phyloP scores from a whole-genome alignment of 2,888 invertebrate species.

The Drosophila heteroneura region DNA sequence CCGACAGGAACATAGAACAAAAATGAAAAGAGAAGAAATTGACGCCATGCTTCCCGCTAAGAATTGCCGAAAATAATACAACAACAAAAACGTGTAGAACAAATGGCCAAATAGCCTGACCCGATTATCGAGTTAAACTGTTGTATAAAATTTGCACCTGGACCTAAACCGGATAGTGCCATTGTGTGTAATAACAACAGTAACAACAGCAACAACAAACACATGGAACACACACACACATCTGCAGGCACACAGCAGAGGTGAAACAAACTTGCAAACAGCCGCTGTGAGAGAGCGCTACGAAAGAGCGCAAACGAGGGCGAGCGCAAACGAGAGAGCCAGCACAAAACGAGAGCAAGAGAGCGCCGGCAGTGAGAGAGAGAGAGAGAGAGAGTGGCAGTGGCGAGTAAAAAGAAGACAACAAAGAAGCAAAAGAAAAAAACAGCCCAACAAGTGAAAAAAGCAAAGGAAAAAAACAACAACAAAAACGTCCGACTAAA shows the following conservation, averaged over 20 bases:
- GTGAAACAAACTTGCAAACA: constrained; percentile 60
- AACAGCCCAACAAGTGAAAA: constrained; percentile 79
- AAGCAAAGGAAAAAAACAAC: constrained; percentile 56
- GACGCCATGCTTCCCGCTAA: constrained; percentile 76
- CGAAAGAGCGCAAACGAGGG: constrained; percentile 16
- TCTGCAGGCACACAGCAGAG: constrained; percentile 24
- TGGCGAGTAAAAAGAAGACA: constrained; percentile 57
- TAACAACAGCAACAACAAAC: constrained; percentile 39
- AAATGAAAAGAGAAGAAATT: constrained; percentile 37
- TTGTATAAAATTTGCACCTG: constrained; percentile 79
- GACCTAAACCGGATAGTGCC: constrained; percentile 80
- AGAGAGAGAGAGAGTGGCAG: constrained; percentile 8
- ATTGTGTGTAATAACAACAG: constrained; percentile 64
- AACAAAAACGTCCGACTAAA: constrained; percentile 66
- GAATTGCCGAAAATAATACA: constrained; percentile 54
- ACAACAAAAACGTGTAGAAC: constrained; percentile 54
- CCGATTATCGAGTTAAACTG: constrained; percentile 79
- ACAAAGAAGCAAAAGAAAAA: constrained; percentile 67
- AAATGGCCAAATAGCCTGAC: constrained; percentile 71
- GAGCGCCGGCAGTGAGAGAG: constrained; percentile 38
- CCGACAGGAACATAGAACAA: constrained; percentile 22
- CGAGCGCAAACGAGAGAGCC: constrained; percentile 17
- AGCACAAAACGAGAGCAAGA: constrained; percentile 21
- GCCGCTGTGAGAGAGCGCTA: constrained; percentile 44
- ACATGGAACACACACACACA: constrained; percentile 24